Percentiles rank a stretch among this genome's conserved stretches.
Conservation (phyloP, 2,797 vertebrate genomes). For the Chloroceryle amazona region DNA sequence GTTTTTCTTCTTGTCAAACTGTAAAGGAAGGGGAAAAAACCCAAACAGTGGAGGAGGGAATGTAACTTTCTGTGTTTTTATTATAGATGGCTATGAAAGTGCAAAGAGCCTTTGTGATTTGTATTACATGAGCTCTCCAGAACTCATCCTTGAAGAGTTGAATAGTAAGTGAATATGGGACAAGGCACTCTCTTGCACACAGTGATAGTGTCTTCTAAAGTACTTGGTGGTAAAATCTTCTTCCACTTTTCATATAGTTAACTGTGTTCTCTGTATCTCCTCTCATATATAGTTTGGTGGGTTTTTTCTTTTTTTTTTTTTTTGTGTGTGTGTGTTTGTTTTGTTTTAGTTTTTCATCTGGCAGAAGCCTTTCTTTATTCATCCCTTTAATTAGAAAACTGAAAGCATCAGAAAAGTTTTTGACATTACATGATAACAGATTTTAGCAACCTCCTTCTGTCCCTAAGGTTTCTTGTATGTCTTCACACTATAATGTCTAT, state of each 20-base stretch:
- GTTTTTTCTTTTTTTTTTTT: too few relatives aligned
- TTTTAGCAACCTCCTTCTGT: not conserved
- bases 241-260: not conserved
- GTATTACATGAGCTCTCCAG: slow-evolving; percentile 97
- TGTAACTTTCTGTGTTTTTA: slow-evolving; percentile 32
- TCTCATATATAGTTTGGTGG: not conserved
- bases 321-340: not conserved
- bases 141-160: slow-evolving; percentile 91
- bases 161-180: slow-evolving; percentile 83
- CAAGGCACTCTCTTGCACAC: not conserved
- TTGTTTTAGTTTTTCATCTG: not conserved
- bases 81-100: slow-evolving; percentile 95
- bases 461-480: not conserved
- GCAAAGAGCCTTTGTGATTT: slow-evolving; percentile 95
- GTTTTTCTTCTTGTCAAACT: not conserved
- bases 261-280: not conserved
- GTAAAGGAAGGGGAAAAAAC: not conserved
- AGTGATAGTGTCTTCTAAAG: not conserved
- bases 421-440: not conserved
- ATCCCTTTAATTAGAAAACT: not conserved
- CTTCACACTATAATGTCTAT: not conserved
- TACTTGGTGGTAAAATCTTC: not conserved
- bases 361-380: not conserved
- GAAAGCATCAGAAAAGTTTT: not conserved
- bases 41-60: not conserved